These are phyloP conservation scores for Hydrolagus colliei DNA, from an alignment of 2,797 vertebrate species.

Conservation along the genomic window DNA sequence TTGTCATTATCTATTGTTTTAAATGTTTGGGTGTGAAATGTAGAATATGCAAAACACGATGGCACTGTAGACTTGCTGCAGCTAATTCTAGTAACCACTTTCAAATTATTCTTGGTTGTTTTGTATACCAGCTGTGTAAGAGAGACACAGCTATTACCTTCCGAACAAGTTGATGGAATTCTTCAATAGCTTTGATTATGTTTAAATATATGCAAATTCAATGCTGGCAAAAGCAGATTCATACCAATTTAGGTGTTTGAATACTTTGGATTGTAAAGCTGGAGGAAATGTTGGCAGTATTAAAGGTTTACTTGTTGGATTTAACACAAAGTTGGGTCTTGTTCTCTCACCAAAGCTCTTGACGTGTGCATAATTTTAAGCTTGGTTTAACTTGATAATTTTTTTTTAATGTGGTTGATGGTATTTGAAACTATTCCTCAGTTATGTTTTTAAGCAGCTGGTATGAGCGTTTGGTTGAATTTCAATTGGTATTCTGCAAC, in stretches of 20 bases:
- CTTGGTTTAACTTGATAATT: conserved; percentile 12
- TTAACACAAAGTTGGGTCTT: neutral
- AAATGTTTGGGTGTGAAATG: neutral
- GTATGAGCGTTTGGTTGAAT: neutral
- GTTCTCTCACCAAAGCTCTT: neutral
- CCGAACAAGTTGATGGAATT: neutral
- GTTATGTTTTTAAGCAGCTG: conserved; percentile 22
- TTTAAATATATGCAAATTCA: neutral
- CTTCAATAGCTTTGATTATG: conserved; percentile 16
- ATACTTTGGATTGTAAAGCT: conserved; percentile 12
- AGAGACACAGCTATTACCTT: neutral
- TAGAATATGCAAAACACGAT: neutral
- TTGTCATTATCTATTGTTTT: neutral
- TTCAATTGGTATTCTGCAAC: conserved; percentile 5
- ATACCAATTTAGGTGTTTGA: conserved; percentile 8
- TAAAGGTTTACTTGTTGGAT: neutral
- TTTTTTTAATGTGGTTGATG: conserved; percentile 17
- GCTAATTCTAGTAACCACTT: neutral
- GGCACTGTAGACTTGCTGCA: neutral
- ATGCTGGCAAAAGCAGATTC: neutral
- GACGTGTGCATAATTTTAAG: neutral
- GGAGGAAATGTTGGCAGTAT: conserved; percentile 8
- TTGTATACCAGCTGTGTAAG: neutral
- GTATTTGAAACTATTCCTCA: neutral
- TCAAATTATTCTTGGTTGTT: neutral